These are phyloP conservation scores for Aurelia coerulea DNA, from an alignment of 30 jellyfish, hydroid and myxozoan species.

Conservation along the genomic window DNA sequence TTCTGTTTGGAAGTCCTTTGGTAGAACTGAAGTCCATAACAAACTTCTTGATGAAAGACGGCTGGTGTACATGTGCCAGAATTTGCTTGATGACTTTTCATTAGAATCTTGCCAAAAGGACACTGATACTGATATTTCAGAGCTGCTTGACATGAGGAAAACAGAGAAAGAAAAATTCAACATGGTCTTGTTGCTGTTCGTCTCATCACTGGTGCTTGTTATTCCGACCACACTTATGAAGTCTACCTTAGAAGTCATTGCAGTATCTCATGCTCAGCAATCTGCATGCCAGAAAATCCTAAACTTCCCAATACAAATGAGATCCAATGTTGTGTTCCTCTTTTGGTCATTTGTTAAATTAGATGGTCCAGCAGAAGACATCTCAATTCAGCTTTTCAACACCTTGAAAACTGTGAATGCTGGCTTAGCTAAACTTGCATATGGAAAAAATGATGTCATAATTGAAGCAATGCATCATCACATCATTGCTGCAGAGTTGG, in stretches of 20 bases:
- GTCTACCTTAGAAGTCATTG: constrained; percentile 18
- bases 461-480: constrained; percentile 21
- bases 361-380: constrained; percentile 15
- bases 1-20: constrained; percentile 33
- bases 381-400: constrained; percentile 13
- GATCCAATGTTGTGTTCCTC: constrained; percentile 29
- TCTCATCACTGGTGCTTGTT: constrained; percentile 37
- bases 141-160: constrained; percentile 14
- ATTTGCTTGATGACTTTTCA: constrained; percentile 18
- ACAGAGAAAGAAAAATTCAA: constrained; percentile 6
- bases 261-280: constrained; percentile 1
- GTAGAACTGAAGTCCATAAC: constrained; percentile 44
- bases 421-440: constrained; percentile 34
- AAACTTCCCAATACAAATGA: constrained; percentile 30
- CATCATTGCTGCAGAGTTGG: constrained; percentile 50
- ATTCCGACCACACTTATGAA: constrained; percentile 38
- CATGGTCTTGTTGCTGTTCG: constrained; percentile 31
- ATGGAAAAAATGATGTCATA: constrained; percentile 44
- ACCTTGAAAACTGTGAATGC: constrained; percentile 17
- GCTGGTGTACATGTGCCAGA: constrained; percentile 9
- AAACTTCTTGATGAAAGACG: constrained; percentile 35
- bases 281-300: constrained; percentile 21
- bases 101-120: constrained; percentile 20
- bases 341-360: constrained; percentile 31
- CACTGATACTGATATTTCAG: background rate